Conservation (phyloP, 2,797 vertebrate genomes). For the Poeciliopsis infans region DNA sequence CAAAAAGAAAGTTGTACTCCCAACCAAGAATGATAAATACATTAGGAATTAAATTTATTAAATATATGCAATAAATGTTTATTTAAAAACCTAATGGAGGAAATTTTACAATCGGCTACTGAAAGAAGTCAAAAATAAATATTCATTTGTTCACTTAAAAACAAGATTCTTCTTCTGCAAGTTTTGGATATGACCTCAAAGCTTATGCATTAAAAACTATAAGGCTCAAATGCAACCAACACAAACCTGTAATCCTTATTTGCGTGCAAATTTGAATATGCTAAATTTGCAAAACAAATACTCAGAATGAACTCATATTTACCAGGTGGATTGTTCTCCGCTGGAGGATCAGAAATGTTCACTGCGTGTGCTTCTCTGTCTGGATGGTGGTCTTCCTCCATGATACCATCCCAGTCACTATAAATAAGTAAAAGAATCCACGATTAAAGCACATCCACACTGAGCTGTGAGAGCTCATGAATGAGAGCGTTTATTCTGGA, state of each 20-base stretch:
- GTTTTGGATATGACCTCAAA: not conserved
- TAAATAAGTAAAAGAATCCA: not conserved
- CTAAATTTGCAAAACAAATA: not conserved
- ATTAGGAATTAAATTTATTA: not conserved
- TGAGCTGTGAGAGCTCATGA: constrained; percentile 46
- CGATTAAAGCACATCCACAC: not conserved
- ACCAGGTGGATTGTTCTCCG: constrained; percentile 62
- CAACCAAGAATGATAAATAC: not conserved
- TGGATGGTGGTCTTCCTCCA: constrained; percentile 74
- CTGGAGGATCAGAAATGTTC: constrained; percentile 56
- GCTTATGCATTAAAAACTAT: not conserved
- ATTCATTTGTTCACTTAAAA: not conserved
- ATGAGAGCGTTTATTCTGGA: constrained; percentile 50
- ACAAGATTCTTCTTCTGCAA: not conserved
- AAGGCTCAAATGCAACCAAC: not conserved
- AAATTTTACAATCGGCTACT: not conserved
- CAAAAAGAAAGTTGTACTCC: not conserved
- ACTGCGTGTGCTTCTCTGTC: constrained; percentile 66
- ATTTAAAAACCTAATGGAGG: not conserved
- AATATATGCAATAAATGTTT: not conserved
- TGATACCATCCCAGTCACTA: constrained; percentile 80
- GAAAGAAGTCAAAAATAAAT: not conserved
- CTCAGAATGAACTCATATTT: constrained; percentile 15
- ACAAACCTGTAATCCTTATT: not conserved
- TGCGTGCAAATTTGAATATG: not conserved